phyloP scores from a whole-genome alignment of 2,797 vertebrate species.

The Poeciliopsis turneri region DNA sequence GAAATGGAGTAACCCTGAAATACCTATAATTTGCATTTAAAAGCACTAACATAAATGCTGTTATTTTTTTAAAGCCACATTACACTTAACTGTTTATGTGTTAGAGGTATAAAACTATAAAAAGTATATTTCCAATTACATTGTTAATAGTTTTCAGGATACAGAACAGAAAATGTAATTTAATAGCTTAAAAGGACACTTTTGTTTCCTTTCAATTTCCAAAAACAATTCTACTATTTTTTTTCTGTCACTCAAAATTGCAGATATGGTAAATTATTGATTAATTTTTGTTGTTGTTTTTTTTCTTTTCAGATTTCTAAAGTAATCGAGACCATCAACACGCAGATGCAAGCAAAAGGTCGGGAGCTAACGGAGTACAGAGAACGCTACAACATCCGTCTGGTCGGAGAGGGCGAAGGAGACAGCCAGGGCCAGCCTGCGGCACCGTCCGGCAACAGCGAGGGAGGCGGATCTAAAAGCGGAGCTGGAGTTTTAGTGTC shows the following conservation, averaged over 20 bases:
- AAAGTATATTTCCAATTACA: neutral
- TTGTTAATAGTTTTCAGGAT: neutral
- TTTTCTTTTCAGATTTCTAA: constrained; percentile 83
- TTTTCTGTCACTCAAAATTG: neutral
- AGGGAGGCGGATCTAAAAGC: constrained; percentile 82
- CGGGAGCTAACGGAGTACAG: constrained; percentile 93
- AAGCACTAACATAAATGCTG: neutral
- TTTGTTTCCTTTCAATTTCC: neutral
- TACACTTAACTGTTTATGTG: neutral
- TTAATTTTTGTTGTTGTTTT: neutral
- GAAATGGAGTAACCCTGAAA: neutral
- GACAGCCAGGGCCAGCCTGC: constrained; percentile 73
- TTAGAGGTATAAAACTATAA: neutral
- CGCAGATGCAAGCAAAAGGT: constrained; percentile 91
- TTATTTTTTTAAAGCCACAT: neutral
- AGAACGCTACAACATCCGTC: constrained; percentile 93
- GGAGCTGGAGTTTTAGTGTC: constrained; percentile 90
- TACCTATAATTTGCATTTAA: neutral
- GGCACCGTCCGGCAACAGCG: constrained; percentile 74
- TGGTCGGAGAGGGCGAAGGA: constrained; percentile 88
- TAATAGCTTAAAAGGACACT: neutral
- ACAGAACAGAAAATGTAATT: neutral
- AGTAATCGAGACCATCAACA: constrained; percentile 85
- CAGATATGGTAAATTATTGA: neutral
- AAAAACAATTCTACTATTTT: neutral